phyloP scores from a whole-genome alignment of 1,140 invertebrate genomes.

The Bacillus rossius region DNA sequence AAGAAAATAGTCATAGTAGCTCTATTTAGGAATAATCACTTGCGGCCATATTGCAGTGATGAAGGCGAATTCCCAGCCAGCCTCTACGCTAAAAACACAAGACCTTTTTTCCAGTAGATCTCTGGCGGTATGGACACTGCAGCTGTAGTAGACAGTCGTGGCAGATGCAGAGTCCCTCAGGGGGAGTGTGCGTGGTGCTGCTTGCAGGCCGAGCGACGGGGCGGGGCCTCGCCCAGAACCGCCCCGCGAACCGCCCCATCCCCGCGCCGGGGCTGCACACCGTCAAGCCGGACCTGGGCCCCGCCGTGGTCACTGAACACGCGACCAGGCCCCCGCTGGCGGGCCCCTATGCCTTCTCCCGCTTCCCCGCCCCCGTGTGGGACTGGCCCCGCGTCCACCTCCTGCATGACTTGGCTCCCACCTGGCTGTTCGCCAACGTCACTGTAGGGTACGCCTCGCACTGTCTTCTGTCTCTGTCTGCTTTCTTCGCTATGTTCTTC shows the following conservation, averaged over 20 bases:
- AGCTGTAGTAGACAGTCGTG: no score
- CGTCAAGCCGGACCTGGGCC: conserved; percentile 52
- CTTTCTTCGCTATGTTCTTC: conserved; percentile 19
- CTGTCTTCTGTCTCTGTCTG: conserved; percentile 21
- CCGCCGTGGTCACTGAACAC: conserved; percentile 42
- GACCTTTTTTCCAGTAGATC: no score
- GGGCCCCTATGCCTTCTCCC: conserved; percentile 86
- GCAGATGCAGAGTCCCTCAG: no score
- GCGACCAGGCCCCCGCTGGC: conserved; percentile 74
- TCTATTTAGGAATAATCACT: no score
- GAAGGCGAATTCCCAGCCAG: no score
- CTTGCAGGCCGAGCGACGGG: conserved; percentile 31
- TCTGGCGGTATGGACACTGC: no score
- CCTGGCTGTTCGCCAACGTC: conserved; percentile 81
- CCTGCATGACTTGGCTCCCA: conserved; percentile 61
- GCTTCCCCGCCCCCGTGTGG: conserved; percentile 73
- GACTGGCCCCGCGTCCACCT: conserved; percentile 73
- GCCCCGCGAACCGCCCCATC: conserved; percentile 41
- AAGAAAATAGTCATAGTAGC: no score
- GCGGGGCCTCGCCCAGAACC: conserved; percentile 39
- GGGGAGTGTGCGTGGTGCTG: neutral
- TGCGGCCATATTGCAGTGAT: no score
- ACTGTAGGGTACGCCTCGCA: conserved; percentile 57
- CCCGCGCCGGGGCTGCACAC: conserved; percentile 47
- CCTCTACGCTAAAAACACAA: no score